Base-by-base conservation (phyloP, 2,797 vertebrate species). In the Linurgus olivaceus region DNA sequence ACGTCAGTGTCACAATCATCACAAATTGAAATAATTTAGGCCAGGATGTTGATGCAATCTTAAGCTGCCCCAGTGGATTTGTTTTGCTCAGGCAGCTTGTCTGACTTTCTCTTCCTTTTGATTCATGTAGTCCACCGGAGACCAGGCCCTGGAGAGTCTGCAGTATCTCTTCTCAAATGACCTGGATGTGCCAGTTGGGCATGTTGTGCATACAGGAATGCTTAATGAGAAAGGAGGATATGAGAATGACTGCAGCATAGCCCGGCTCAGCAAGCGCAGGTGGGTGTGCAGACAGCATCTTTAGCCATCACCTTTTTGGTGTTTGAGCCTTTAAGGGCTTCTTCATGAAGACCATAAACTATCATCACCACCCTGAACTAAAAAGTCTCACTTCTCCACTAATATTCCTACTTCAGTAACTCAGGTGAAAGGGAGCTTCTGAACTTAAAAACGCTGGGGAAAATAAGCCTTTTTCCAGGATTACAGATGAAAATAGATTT, bases 191-290 rank as follows among this genome's bases (percentile, higher is more conserved):
- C 99, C 99, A 0, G 99, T 99, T 3, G 99, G 99, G 51, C 99
- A 99, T 75, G 99, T 99, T 1, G 99, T 99, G 52, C 99, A 99
- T 95, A 99, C 99, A 0, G 99, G 99, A 87, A 99, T 99, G 99
- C 98, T 99, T 54, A 99, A 99, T 10, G 98, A 99, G 95, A 97
- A 97, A 2, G 99, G 99, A 7, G 99, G 99, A 4, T 99, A 99
- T 3, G 99, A 99, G 97, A 99, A 99, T 0, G 99, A 99, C 98
- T 99, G 99, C 98, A 99, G 99, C 62, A 98, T 99, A 8, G 99
- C 99, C 4, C 98, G 99, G 5, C n/a, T 99, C 86, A 99, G 98
- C 98, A 99, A 99, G 92, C 99, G 99, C 98, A 99, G 99, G 99
- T 99, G 24, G 18, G 97, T 57, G 6, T 16, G 25, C 23, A 6